Base-by-base conservation (phyloP, 2,113 vertebrate species). In the Amia ocellicauda region DNA sequence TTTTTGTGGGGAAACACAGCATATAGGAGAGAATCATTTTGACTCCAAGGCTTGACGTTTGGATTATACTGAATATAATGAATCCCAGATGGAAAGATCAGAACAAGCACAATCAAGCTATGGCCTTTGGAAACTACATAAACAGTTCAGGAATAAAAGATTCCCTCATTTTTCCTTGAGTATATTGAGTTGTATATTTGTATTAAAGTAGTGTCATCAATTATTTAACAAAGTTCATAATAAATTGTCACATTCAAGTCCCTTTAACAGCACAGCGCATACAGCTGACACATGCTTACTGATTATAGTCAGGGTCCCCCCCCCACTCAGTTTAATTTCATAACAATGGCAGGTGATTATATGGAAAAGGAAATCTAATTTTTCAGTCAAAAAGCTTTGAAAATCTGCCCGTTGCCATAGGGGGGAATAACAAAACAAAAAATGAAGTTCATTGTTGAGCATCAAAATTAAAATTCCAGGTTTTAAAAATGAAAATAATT, bases 61-160 rank as follows among this genome's bases (percentile, higher is more conserved):
- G 43, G 54, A 58, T 58, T n/a, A 31, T 51, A 1, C 43, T 40
- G 31, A 14, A 16, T 5, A 26, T 66, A 66, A 66, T 59, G 45
- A 58, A 49, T 51, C 64, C 28, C 64, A 22, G 22, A 41, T 59
- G 64, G 17, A 20, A 29, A 26, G 26, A 66, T 66, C 56, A 49
- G 42, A 57, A 11, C 31, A 7, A 41, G 42, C 19, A n/a, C 47
- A 28, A 27, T n/a, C 28, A 52, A 29, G 3, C 27, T 3, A 26
- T 19, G 8, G 20, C 31, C 29, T 28, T 47, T 59, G 45, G 20
- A 51, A 66, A 26, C 45, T 45, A 29, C 27, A 23, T 26, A 53
- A 27, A 54, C n/a, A 40, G 16, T 36, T 23, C 17, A 11, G n/a
- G 36, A 7, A 58, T 22, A 42, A 23, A 56, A 56, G 13, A 62